Base-by-base conservation (phyloP, 2,113 vertebrate genomes). In the Donacobius atricapilla region DNA sequence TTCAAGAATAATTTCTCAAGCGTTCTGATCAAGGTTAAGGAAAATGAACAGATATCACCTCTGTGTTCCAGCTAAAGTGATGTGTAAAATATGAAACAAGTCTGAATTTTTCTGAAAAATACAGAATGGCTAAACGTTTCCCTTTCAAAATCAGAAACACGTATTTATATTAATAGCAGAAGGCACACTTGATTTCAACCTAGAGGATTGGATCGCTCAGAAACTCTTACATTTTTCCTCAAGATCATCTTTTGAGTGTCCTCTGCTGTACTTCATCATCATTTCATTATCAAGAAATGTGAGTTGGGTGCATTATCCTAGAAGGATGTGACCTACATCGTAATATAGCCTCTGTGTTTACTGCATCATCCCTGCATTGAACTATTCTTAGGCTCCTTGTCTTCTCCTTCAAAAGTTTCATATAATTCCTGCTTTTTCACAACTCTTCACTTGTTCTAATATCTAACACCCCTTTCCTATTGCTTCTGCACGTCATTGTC, bases 231-330 rank as follows among this genome's bases (percentile, higher is more conserved):
- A 61, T 87, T 87, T 83, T 92, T 56, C 50, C 70, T 96, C 78
- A 79, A 89, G 58, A 91, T 90, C 75, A 94, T 90, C 53, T 76
- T 88, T 50, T 73, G 79, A 96, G 91, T 79, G 84, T 93, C 82
- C 78, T 96, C 54, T 85, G 68, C 45, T 90, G 50, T 45, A 94
- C 92, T 96, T 96, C 89, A 95, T 94, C 88, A 88, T 93, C 73
- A 89, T 89, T 96, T 97, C 87, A 94, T 95, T 96, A 96, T 61
- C 77, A 77, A 56, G 73, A 87, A 95, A 91, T 70, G 91, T 44
- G 73, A 94, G 83, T 70, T 86, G 77, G 31, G 39, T 8, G 50
- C 72, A 84, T 95, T 93, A 91, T 69, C 82, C 58, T 33, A 73
- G 72, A 92, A 94, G 47, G 90, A 97, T 9, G 42, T 90, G 96